Evolutionary conservation across 2,113 vertebrate species (phyloP).

Genomic region (Neofelis nebulosa): DNA sequence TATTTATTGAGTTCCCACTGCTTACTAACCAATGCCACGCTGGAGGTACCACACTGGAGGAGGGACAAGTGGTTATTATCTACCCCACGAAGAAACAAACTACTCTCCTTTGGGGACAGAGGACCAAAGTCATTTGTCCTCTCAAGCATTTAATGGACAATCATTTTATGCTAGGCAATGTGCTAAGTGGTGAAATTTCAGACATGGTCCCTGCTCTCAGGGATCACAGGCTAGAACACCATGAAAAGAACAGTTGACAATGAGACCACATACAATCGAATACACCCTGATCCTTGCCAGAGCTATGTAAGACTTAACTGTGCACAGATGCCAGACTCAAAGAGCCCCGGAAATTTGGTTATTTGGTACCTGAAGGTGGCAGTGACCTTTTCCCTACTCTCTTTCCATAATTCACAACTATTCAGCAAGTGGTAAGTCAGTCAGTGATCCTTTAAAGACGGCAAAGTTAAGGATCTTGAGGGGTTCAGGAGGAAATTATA

Average conservation of each 20-base stretch:
- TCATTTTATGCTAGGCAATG: conserved; percentile 17
- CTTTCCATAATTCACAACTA: neutral
- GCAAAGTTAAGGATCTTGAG: neutral
- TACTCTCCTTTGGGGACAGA: neutral
- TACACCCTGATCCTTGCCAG: conserved; percentile 11
- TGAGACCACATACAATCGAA: neutral
- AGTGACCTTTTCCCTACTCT: neutral
- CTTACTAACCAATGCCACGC: neutral
- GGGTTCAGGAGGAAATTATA: neutral
- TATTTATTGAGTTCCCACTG: conserved; percentile 8
- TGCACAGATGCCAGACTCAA: neutral
- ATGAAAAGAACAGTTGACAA: neutral
- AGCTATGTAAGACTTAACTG: neutral
- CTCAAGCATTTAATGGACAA: conserved; percentile 8
- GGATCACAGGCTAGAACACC: neutral
- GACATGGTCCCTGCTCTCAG: neutral
- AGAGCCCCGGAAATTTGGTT: neutral
- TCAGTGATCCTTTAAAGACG: conserved; percentile 1
- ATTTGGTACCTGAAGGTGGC: neutral
- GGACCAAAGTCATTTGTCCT: neutral
- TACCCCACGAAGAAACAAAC: neutral
- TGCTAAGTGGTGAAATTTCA: conserved; percentile 25
- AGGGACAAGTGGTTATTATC: conserved; percentile 14
- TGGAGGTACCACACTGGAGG: neutral
- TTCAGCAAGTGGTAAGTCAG: conserved; percentile 17